phyloP scores from a whole-genome alignment of 2,113 vertebrate genomes.

The Symphodus melops region DNA sequence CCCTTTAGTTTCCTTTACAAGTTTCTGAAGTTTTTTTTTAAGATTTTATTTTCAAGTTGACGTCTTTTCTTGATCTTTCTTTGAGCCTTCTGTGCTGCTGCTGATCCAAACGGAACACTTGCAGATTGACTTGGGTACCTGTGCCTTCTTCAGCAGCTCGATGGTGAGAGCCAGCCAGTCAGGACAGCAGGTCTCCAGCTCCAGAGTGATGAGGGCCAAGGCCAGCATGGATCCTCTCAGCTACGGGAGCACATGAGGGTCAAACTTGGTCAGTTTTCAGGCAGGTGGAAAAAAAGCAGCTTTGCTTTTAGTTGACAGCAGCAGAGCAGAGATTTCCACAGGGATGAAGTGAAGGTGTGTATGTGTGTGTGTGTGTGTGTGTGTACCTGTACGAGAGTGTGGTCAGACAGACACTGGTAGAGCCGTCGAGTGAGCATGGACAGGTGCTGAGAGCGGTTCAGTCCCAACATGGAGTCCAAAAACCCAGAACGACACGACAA shows the following conservation, averaged over 20 bases:
- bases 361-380: too few species aligned
- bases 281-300: too few species aligned
- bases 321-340: background rate
- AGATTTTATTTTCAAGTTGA: too few species aligned
- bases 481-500: conserved; percentile 87
- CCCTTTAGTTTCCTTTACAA: too few species aligned
- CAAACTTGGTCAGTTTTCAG: conserved; percentile 1
- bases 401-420: conserved; percentile 91
- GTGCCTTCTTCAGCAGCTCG: conserved; percentile 92
- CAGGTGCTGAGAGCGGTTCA: conserved; percentile 90
- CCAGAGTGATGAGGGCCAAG: conserved; percentile 92
- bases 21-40: too few species aligned
- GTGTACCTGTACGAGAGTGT: conserved; percentile 81
- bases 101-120: too few species aligned
- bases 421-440: conserved; percentile 88
- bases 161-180: conserved; percentile 96
- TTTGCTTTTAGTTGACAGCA: background rate
- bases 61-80: too few species aligned
- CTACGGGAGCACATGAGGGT: conserved; percentile 71
- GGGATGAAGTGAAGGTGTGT: background rate
- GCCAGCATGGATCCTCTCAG: conserved; percentile 95
- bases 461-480: conserved; percentile 81
- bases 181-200: conserved; percentile 95
- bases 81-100: too few species aligned
- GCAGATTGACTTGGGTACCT: conserved; percentile 82